Percentiles rank a stretch among this genome's conserved stretches.
Evolutionary conservation across 2,888 invertebrate species (phyloP).

Genomic region (Cyclophora punctaria): DNA sequence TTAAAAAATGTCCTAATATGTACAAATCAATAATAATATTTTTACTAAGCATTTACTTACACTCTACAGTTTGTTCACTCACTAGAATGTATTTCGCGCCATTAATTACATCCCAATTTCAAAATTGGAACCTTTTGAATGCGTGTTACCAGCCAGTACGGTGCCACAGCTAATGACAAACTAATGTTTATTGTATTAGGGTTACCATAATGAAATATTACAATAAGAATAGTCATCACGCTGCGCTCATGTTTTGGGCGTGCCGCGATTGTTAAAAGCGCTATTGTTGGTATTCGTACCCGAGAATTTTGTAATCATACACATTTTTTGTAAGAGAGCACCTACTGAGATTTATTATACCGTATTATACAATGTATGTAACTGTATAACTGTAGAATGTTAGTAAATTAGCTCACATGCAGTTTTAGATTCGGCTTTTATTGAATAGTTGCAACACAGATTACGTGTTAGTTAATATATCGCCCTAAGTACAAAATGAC

Average conservation of each 20-base stretch:
- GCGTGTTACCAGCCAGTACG: constrained; percentile 42
- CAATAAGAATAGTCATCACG: constrained; percentile 64
- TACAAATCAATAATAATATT: no score
- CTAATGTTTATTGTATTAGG: constrained; percentile 73
- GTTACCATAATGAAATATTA: constrained; percentile 64
- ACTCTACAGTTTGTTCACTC: no score
- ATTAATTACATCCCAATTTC: constrained; percentile 7
- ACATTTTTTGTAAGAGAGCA: constrained; percentile 31
- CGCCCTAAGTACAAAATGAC: no score
- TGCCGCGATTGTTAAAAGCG: constrained; percentile 50
- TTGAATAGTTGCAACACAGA: no score
- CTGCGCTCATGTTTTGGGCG: constrained; percentile 72
- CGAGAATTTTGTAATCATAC: constrained; percentile 58
- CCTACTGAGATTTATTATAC: constrained; percentile 17
- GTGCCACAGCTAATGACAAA: constrained; percentile 63
- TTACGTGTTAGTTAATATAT: no score
- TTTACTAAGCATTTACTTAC: no score
- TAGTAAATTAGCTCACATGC: background rate
- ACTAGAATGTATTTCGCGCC: background rate
- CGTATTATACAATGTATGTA: background rate
- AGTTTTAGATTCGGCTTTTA: background rate
- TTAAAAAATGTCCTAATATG: no score
- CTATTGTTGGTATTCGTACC: constrained; percentile 61
- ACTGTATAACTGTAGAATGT: no score
- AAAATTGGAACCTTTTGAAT: constrained; percentile 47